phyloP scores from a whole-genome alignment of 2,888 invertebrate genomes.

The Drosophila tripunctata region DNA sequence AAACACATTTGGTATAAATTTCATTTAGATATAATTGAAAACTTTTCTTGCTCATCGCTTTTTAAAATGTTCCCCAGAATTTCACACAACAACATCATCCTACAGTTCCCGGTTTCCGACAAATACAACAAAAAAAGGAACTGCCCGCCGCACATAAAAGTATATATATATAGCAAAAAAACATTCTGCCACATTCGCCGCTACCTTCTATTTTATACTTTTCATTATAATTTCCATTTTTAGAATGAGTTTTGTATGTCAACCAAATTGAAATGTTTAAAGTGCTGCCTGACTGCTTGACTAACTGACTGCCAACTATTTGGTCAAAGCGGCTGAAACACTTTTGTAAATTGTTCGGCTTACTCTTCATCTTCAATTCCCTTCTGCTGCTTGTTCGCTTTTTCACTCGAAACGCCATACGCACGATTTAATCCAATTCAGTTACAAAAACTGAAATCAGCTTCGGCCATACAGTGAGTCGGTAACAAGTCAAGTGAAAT shows the following conservation, averaged over 20 bases:
- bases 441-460: constrained; percentile 6
- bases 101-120: no score
- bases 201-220: constrained; percentile 1
- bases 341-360: constrained; percentile 47
- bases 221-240: constrained; percentile 14
- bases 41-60: no score
- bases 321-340: constrained; percentile 37
- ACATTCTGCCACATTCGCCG: constrained; percentile 26
- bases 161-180: no score
- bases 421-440: constrained; percentile 68
- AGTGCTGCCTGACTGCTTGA: constrained; percentile 4
- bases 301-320: constrained; percentile 6
- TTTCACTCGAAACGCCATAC: constrained; percentile 30
- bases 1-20: no score
- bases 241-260: constrained; percentile 17
- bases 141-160: constrained; percentile 38
- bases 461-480: constrained; percentile 12
- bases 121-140: no score
- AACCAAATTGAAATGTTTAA: constrained; percentile 38
- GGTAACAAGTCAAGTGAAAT: constrained; percentile 60
- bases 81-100: no score
- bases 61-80: no score
- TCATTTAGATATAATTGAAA: no score
- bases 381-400: background rate
- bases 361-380: constrained; percentile 3